These are phyloP conservation scores for Osmoderma eremita DNA, from an alignment of 2,888 invertebrate species.

Conservation along the genomic window DNA sequence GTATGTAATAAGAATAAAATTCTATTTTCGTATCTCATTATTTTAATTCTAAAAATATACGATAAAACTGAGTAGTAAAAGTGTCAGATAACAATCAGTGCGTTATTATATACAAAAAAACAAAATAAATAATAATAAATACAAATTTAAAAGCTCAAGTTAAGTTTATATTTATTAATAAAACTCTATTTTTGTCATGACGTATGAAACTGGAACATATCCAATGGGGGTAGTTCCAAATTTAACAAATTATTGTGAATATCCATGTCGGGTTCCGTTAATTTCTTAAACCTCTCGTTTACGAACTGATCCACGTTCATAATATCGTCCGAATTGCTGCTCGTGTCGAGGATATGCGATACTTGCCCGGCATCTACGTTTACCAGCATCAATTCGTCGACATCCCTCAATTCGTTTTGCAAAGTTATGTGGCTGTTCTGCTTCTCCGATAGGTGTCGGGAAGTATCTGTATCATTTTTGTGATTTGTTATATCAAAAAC, in stretches of 20 bases:
- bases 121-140: too few relatives aligned
- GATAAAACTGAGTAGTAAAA: too few relatives aligned
- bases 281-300: slow-evolving; percentile 61
- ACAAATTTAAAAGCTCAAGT: too few relatives aligned
- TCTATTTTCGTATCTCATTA: too few relatives aligned
- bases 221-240: slow-evolving; percentile 59
- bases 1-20: too few relatives aligned
- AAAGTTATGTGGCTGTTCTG: slow-evolving; percentile 44
- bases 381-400: slow-evolving; percentile 59
- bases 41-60: too few relatives aligned
- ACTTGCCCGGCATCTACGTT: slow-evolving; percentile 54
- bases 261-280: slow-evolving; percentile 60
- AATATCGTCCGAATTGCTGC: slow-evolving; percentile 60
- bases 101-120: too few relatives aligned
- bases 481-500: background rate
- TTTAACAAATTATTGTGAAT: slow-evolving; percentile 53
- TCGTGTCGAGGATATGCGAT: slow-evolving; percentile 58
- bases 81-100: too few relatives aligned
- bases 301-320: slow-evolving; percentile 64
- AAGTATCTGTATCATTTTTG: background rate
- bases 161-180: too few relatives aligned
- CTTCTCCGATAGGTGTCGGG: slow-evolving; percentile 7
- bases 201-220: slow-evolving; percentile 59
- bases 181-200: slow-evolving; percentile 37
- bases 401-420: slow-evolving; percentile 54